These are phyloP conservation scores for Oasisia sp. DNA, from an alignment of 2,888 invertebrate genomes.

Conservation along the genomic window DNA sequence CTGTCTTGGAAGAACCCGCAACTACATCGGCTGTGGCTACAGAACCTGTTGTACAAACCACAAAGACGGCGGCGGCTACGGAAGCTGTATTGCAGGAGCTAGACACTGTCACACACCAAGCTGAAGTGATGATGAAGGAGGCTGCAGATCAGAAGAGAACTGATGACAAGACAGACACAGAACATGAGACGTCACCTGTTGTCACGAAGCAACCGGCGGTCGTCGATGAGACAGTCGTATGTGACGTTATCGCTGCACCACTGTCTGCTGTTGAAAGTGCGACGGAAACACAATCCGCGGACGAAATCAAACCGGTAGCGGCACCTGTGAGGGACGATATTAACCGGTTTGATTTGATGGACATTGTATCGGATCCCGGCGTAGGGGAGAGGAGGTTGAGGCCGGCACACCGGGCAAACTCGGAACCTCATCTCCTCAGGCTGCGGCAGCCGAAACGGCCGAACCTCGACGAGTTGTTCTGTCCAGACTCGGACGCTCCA, in stretches of 20 bases:
- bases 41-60: too few species aligned
- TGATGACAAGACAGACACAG: not conserved
- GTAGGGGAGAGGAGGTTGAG: not conserved
- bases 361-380: not conserved
- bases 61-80: not conserved
- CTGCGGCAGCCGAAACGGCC: not conserved
- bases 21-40: not conserved
- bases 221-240: not conserved
- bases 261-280: not conserved
- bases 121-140: not conserved
- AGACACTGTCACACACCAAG: not conserved
- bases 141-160: not conserved
- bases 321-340: not conserved
- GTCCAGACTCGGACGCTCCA: not conserved
- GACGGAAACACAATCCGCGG: not conserved
- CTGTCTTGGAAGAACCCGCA: not conserved
- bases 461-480: not conserved
- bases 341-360: not conserved
- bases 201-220: not conserved
- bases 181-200: not conserved
- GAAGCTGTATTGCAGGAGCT: not conserved
- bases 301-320: not conserved
- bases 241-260: not conserved
- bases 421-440: not conserved
- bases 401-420: constrained; percentile 4